phyloP scores from a whole-genome alignment of 1,140 invertebrate species.

The Proctacanthus coquilletti region DNA sequence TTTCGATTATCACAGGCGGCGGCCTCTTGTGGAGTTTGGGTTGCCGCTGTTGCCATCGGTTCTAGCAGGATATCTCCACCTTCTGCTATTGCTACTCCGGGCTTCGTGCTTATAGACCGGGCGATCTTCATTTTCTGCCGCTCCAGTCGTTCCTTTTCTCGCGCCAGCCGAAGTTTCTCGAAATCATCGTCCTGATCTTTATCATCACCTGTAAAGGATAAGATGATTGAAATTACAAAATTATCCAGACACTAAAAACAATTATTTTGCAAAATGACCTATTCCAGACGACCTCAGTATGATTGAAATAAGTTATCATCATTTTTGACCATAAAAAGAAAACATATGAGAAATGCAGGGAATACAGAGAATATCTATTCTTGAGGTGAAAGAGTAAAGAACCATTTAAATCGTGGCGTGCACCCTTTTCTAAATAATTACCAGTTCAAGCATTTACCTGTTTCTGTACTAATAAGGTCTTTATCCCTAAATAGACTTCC shows the following conservation, averaged over 20 bases:
- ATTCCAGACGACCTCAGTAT: not conserved
- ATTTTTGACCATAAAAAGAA: too few relatives aligned
- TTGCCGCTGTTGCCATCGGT: too few relatives aligned
- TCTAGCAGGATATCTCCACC: too few relatives aligned
- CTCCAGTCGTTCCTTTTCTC: slow-evolving; percentile 33
- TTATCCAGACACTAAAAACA: too few relatives aligned
- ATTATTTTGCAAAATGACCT: not conserved
- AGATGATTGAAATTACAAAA: too few relatives aligned
- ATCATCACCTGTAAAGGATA: too few relatives aligned
- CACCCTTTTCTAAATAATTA: too few relatives aligned
- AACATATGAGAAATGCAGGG: not conserved
- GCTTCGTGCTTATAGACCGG: slow-evolving; percentile 31
- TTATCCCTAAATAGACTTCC: slow-evolving; percentile 17
- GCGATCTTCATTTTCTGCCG: slow-evolving; percentile 32
- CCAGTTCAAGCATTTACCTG: slow-evolving; percentile 22
- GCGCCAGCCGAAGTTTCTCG: slow-evolving; percentile 32
- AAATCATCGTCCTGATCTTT: slow-evolving; percentile 32
- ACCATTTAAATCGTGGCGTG: too few relatives aligned
- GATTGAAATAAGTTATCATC: not conserved
- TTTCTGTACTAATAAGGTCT: slow-evolving; percentile 16
- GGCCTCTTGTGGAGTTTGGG: too few relatives aligned
- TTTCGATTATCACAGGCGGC: too few relatives aligned
- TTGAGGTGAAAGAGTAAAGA: too few relatives aligned
- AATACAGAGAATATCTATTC: too few relatives aligned
- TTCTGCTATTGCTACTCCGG: slow-evolving; percentile 20